Evolutionary conservation across 2,797 vertebrate species (phyloP).

Genomic region (Bryconaethiops microstoma): DNA sequence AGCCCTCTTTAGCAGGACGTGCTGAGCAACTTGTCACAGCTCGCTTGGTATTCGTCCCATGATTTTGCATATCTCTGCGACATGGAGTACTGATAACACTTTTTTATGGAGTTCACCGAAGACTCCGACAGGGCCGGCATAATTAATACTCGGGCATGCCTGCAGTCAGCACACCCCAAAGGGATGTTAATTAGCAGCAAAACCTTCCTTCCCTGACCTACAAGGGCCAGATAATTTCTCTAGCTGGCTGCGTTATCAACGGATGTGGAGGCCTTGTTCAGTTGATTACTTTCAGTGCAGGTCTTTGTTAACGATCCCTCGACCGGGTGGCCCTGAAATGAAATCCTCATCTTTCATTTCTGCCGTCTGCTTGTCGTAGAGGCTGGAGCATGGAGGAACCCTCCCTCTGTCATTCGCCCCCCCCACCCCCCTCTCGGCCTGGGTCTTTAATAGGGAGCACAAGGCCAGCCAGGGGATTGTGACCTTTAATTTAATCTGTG

Average conservation of each 20-base stretch:
- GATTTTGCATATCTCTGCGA: constrained; percentile 53
- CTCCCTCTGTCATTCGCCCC: constrained; percentile 36
- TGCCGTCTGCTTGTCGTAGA: constrained; percentile 43
- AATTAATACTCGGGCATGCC: constrained; percentile 60
- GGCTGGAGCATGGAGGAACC: constrained; percentile 20
- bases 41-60: constrained; percentile 56
- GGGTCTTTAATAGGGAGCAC: constrained; percentile 50
- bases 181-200: constrained; percentile 63
- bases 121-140: constrained; percentile 47
- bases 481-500: constrained; percentile 58
- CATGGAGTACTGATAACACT: constrained; percentile 59
- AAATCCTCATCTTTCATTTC: constrained; percentile 61
- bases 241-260: constrained; percentile 58
- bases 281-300: constrained; percentile 57
- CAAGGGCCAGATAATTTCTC: constrained; percentile 55
- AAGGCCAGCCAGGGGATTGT: constrained; percentile 42
- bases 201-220: constrained; percentile 62
- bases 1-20: constrained; percentile 36
- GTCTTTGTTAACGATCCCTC: constrained; percentile 58
- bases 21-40: constrained; percentile 43
- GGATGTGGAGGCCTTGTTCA: constrained; percentile 27
- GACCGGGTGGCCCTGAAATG: constrained; percentile 53
- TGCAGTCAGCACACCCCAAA: constrained; percentile 51
- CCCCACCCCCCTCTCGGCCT: constrained; percentile 4
- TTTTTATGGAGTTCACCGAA: constrained; percentile 52